Evolutionary conservation across 1,140 invertebrate species (phyloP).

Genomic region (Halesus radiatus): DNA sequence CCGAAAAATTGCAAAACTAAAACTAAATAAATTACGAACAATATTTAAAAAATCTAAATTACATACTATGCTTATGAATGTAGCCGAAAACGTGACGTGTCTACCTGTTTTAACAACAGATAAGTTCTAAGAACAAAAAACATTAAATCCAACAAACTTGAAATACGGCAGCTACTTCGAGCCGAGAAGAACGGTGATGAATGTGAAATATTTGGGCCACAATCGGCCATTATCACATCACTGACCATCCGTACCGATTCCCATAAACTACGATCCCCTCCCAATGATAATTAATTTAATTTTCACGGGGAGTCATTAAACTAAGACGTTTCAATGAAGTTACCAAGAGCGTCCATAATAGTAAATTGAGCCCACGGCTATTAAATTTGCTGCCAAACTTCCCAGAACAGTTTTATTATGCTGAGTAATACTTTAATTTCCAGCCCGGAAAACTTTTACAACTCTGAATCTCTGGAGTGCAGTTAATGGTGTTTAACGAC

Average conservation of each 20-base stretch:
- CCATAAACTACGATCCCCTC: not conserved
- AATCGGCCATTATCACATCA: conserved; percentile 2
- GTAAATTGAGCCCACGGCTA: conserved; percentile 46
- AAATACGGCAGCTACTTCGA: too few relatives aligned
- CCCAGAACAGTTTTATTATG: conserved; percentile 50
- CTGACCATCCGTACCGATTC: not conserved
- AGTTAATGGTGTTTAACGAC: conserved; percentile 45
- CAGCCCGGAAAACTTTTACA: conserved; percentile 39
- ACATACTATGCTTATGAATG: too few relatives aligned
- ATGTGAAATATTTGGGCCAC: too few relatives aligned
- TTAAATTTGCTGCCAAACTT: conserved; percentile 52
- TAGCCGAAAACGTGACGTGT: too few relatives aligned
- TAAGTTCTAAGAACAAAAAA: too few relatives aligned
- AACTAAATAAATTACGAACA: too few relatives aligned
- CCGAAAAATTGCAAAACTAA: too few relatives aligned
- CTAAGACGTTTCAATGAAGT: conserved; percentile 44
- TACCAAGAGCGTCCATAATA: conserved; percentile 44
- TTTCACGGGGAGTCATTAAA: conserved; percentile 21
- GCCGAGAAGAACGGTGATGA: too few relatives aligned
- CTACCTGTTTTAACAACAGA: too few relatives aligned
- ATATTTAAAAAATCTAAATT: too few relatives aligned
- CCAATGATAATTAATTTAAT: conserved; percentile 24
- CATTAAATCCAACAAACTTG: too few relatives aligned
- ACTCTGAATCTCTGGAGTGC: conserved; percentile 47
- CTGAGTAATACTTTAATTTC: conserved; percentile 45